These are phyloP conservation scores for Setipinna tenuifilis DNA, from an alignment of 2,797 vertebrate genomes.

Conservation along the genomic window DNA sequence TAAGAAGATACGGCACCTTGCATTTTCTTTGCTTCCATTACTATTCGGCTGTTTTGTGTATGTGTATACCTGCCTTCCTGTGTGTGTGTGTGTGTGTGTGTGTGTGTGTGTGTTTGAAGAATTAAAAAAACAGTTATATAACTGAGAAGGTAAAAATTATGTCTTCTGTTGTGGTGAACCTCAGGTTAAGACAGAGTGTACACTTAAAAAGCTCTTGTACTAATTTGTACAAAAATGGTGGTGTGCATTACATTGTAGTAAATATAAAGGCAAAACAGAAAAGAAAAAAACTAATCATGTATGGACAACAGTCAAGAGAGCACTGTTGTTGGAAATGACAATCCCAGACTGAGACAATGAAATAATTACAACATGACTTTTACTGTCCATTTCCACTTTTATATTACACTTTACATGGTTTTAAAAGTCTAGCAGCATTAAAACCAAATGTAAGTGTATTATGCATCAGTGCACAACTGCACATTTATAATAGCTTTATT, in stretches of 20 bases:
- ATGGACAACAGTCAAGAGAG: background rate
- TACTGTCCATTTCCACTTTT: background rate
- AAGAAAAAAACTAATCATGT: background rate
- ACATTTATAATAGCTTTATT: constrained; percentile 1
- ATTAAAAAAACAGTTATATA: background rate
- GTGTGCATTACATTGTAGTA: too few relatives aligned
- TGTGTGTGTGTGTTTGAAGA: background rate
- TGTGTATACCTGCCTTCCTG: background rate
- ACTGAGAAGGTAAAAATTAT: background rate
- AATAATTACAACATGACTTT: background rate
- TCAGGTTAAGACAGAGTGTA: background rate
- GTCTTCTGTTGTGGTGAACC: background rate
- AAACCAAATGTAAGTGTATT: background rate
- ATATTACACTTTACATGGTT: background rate
- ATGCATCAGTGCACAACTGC: background rate
- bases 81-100: background rate
- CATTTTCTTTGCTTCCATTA: background rate
- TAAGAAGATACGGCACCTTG: background rate
- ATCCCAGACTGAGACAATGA: background rate
- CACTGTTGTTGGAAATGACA: background rate
- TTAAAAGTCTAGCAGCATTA: background rate
- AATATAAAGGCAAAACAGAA: background rate
- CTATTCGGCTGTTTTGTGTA: background rate
- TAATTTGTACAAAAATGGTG: background rate
- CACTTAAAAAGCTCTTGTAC: background rate